Conservation (phyloP, 1,140 invertebrate genomes). For the Oryzaephilus surinamensis region DNA sequence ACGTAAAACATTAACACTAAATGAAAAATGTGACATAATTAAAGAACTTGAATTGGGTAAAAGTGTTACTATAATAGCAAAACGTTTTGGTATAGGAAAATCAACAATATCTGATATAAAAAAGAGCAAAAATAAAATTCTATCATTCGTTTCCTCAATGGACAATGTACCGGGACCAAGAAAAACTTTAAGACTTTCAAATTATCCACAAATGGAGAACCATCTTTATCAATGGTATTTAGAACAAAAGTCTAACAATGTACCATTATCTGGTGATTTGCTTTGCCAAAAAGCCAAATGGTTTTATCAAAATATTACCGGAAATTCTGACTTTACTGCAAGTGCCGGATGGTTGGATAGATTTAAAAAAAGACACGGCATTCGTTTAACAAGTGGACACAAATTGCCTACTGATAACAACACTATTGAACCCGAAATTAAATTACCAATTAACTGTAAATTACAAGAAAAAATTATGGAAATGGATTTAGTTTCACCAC, state of each 20-base stretch:
- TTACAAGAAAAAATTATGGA: too few relatives aligned
- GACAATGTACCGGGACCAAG: slow-evolving; percentile 31
- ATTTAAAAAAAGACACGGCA: too few relatives aligned
- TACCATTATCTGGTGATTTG: slow-evolving; percentile 27
- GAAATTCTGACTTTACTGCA: too few relatives aligned
- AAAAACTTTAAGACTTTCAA: slow-evolving; percentile 30
- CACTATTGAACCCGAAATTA: too few relatives aligned
- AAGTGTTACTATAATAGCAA: slow-evolving; percentile 33
- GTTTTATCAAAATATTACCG: too few relatives aligned
- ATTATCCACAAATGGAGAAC: slow-evolving; percentile 30
- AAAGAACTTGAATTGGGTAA: slow-evolving; percentile 31
- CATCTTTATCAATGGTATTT: slow-evolving; percentile 26
- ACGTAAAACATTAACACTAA: neutral
- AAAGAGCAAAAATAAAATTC: slow-evolving; percentile 34
- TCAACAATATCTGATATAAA: slow-evolving; percentile 25
- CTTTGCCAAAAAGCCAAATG: too few relatives aligned
- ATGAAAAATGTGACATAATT: neutral
- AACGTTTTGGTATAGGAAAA: slow-evolving; percentile 28
- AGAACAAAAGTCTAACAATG: slow-evolving; percentile 29
- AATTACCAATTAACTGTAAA: too few relatives aligned
- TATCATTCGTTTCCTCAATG: slow-evolving; percentile 29
- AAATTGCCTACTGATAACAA: too few relatives aligned
- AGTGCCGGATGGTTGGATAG: too few relatives aligned
- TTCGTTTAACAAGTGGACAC: too few relatives aligned
- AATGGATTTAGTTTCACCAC: too few relatives aligned